phyloP scores from a whole-genome alignment of 2,888 invertebrate species.

The Nomada lathburiana region DNA sequence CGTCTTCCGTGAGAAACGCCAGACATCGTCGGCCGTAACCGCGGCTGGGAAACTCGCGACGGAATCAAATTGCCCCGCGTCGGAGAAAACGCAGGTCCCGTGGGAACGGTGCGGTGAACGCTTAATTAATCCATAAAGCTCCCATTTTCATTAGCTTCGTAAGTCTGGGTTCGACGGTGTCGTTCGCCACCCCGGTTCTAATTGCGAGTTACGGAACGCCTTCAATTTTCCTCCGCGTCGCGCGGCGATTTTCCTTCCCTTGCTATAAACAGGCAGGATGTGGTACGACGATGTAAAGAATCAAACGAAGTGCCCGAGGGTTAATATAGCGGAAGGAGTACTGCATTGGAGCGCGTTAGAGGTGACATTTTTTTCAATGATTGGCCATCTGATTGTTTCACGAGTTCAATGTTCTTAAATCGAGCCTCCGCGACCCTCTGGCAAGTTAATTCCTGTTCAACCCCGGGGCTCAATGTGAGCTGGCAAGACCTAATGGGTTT shows the following conservation, averaged over 20 bases:
- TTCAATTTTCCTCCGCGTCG: conserved; percentile 8
- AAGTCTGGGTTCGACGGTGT: conserved; percentile 30
- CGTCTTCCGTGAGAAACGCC: conserved; percentile 22
- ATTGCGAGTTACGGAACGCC: conserved; percentile 41
- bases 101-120: background rate
- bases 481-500: conserved; percentile 51
- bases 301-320: no score
- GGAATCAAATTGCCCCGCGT: conserved; percentile 23
- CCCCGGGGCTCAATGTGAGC: conserved; percentile 17
- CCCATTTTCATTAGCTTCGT: conserved; percentile 54
- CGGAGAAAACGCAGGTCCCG: conserved; percentile 18
- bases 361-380: no score
- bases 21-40: conserved; percentile 1
- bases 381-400: no score
- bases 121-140: conserved; percentile 61
- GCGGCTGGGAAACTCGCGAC: conserved; percentile 8
- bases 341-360: no score
- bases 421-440: background rate
- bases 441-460: conserved; percentile 35
- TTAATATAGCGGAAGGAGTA: no score
- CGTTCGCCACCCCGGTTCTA: conserved; percentile 30
- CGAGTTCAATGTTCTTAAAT: no score
- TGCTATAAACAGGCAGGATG: no score
- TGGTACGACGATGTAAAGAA: no score
- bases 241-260: no score